Conservation (phyloP, 1,140 invertebrate species). For the Ceratosolen solmsi region DNA sequence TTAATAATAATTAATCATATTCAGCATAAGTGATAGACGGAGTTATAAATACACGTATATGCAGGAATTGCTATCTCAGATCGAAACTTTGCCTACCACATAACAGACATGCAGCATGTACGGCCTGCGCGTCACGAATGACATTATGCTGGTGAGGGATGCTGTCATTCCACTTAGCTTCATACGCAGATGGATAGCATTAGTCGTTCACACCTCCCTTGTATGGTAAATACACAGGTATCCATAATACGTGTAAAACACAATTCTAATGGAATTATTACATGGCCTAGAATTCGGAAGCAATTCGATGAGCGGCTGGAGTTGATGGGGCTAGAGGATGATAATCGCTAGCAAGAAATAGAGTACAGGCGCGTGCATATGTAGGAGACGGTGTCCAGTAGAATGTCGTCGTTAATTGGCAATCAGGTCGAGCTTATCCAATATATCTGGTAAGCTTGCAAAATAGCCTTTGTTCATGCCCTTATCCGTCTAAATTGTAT, state of each 20-base stretch:
- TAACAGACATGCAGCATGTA: neutral
- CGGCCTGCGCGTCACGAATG: neutral
- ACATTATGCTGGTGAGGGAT: neutral
- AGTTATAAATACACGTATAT: too few species aligned
- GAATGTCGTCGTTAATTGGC: conserved; percentile 44
- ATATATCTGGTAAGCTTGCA: neutral
- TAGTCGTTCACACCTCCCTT: neutral
- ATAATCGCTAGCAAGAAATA: conserved; percentile 4
- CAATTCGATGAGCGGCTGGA: neutral
- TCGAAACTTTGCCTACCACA: neutral
- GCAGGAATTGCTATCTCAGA: neutral
- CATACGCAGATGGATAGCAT: neutral
- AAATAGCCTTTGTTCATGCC: conserved; percentile 24
- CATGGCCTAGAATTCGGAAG: neutral
- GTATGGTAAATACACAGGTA: neutral
- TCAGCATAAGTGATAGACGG: too few species aligned
- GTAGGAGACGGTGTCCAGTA: neutral
- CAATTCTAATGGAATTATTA: neutral
- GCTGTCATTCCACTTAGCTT: neutral
- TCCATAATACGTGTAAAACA: neutral
- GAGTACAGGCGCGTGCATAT: neutral
- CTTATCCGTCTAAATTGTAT: too few species aligned
- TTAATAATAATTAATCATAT: too few species aligned
- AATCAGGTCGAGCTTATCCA: conserved; percentile 39
- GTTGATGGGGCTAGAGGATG: neutral